These are phyloP conservation scores for Acanthiza pusilla DNA, from an alignment of 2,797 vertebrate genomes.

Conservation along the genomic window DNA sequence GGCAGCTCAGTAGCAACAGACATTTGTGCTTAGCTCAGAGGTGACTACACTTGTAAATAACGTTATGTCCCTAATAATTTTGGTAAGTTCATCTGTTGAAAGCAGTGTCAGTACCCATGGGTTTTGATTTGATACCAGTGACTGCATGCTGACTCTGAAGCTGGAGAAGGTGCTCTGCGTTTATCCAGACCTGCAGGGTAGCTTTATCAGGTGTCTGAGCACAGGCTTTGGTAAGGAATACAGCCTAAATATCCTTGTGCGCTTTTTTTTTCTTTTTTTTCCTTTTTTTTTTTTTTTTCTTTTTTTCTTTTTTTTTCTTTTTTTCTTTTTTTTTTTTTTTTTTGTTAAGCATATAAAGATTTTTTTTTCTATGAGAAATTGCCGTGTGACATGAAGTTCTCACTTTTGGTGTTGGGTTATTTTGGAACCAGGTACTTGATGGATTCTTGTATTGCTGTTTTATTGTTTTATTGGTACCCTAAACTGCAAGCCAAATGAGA, in stretches of 20 bases:
- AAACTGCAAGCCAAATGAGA: background rate
- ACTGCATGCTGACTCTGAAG: background rate
- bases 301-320: background rate
- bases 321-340: background rate
- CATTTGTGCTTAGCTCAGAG: background rate
- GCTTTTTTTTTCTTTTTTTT: background rate
- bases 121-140: background rate
- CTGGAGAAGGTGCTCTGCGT: background rate
- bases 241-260: background rate
- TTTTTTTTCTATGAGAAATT: background rate
- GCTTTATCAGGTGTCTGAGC: background rate
- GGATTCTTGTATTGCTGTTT: background rate
- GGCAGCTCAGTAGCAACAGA: background rate
- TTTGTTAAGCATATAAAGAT: background rate
- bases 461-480: background rate
- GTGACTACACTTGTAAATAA: background rate
- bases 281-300: background rate
- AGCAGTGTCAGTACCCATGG: rapidly evolving
- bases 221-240: background rate
- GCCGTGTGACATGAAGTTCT: background rate
- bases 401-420: background rate
- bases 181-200: background rate
- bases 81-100: background rate
- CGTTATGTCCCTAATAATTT: background rate
- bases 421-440: background rate